Percentiles rank a stretch among this genome's conserved stretches.
Evolutionary conservation across 2,888 invertebrate species (phyloP).

Genomic region (Shargacucullia verbasci): DNA sequence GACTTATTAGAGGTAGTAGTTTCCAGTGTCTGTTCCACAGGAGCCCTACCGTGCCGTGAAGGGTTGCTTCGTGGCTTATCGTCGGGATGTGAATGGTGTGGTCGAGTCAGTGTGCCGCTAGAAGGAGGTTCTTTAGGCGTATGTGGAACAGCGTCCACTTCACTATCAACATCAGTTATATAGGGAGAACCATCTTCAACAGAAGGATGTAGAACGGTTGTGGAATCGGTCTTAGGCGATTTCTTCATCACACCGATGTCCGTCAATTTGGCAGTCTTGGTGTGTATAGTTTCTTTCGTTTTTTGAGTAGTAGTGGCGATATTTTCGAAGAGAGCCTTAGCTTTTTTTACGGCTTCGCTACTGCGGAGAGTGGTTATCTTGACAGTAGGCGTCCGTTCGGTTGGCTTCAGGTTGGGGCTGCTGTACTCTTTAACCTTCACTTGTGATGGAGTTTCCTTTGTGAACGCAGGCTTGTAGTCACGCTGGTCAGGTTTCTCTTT

Average conservation of each 20-base stretch:
- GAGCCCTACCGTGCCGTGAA: slow-evolving; percentile 67
- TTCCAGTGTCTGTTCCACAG: slow-evolving; percentile 65
- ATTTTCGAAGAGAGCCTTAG: slow-evolving; percentile 92
- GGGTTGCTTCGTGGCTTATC: slow-evolving; percentile 69
- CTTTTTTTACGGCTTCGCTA: slow-evolving; percentile 91
- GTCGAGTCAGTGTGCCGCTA: slow-evolving; percentile 57
- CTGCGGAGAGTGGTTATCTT: slow-evolving; percentile 86
- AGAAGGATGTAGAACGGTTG: slow-evolving; percentile 65
- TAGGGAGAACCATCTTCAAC: slow-evolving; percentile 65
- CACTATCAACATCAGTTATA: slow-evolving; percentile 64
- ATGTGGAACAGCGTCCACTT: slow-evolving; percentile 58
- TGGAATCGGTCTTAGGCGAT: slow-evolving; percentile 70
- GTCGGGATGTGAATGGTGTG: slow-evolving; percentile 51
- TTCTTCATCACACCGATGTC: slow-evolving; percentile 85
- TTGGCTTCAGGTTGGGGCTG: slow-evolving; percentile 64
- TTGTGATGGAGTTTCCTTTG: slow-evolving; percentile 70
- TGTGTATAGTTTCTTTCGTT: slow-evolving; percentile 63
- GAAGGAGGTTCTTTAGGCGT: slow-evolving; percentile 56
- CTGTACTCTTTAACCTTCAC: slow-evolving; percentile 66
- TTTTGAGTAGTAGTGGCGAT: slow-evolving; percentile 84
- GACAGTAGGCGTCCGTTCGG: slow-evolving; percentile 68
- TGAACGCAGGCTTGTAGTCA: slow-evolving; percentile 59
- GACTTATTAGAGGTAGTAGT: slow-evolving; percentile 64
- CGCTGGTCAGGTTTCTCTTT: slow-evolving; percentile 45
- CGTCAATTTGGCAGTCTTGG: slow-evolving; percentile 79